Evolutionary conservation across 2,888 invertebrate species (phyloP).

Genomic region (Chloroclysta siterata): DNA sequence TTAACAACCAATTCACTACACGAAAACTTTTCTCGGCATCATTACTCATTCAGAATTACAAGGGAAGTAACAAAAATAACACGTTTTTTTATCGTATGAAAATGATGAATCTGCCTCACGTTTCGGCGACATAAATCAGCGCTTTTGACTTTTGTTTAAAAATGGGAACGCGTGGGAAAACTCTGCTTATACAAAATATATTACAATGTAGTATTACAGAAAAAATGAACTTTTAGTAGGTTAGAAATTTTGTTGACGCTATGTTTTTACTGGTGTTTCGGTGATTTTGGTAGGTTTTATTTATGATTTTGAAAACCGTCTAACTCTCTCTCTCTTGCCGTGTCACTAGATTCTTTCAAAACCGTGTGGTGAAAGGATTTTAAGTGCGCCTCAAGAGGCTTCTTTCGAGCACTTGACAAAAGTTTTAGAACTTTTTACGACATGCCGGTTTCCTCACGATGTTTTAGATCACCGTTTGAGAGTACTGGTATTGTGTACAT

Average conservation of each 20-base stretch:
- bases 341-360: too few species aligned
- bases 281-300: neutral
- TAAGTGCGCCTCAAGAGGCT: too few species aligned
- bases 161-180: slow-evolving; percentile 43
- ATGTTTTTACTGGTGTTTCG: neutral
- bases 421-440: too few species aligned
- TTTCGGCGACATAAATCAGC: slow-evolving; percentile 53
- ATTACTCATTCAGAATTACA: slow-evolving; percentile 59
- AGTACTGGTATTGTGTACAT: too few species aligned
- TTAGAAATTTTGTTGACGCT: neutral
- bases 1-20: slow-evolving; percentile 32
- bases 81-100: slow-evolving; percentile 59
- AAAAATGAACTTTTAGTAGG: slow-evolving; percentile 8
- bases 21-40: slow-evolving; percentile 38
- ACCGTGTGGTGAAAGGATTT: too few species aligned
- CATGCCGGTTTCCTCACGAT: too few species aligned
- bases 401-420: too few species aligned
- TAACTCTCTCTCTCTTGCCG: too few species aligned
- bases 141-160: slow-evolving; percentile 50
- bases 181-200: neutral
- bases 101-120: slow-evolving; percentile 57
- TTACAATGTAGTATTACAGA: neutral
- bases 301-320: too few species aligned
- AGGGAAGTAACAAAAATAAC: slow-evolving; percentile 48
- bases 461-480: too few species aligned